Percentiles rank a stretch among this genome's conserved stretches.
Conservation (phyloP, 2,888 invertebrate genomes). For the Cinara cedri region DNA sequence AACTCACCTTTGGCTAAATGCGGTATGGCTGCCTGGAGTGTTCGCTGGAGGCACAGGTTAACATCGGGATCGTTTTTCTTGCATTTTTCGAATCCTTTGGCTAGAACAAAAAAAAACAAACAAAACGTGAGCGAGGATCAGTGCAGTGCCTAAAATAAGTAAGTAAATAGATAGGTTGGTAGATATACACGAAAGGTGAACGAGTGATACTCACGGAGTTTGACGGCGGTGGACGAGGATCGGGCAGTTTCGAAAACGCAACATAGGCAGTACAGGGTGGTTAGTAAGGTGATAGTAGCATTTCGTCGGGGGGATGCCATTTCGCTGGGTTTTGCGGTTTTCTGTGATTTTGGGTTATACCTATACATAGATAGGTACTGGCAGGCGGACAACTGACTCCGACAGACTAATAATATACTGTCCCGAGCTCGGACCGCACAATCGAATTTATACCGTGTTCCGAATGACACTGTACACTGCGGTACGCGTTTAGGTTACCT, state of each 20-base stretch:
- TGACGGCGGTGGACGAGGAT: background rate
- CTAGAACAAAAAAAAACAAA: slow-evolving; percentile 58
- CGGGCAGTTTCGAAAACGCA: slow-evolving; percentile 4
- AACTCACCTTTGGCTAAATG: slow-evolving; percentile 58
- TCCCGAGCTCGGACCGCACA: background rate
- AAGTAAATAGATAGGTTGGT: too few species aligned
- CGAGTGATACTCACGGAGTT: slow-evolving; percentile 25
- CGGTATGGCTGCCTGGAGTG: slow-evolving; percentile 60
- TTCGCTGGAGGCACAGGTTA: slow-evolving; percentile 61
- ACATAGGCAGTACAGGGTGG: background rate
- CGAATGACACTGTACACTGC: background rate
- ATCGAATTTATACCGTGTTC: slow-evolving; percentile 18
- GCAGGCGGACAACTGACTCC: slow-evolving; percentile 8
- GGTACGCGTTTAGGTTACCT: background rate
- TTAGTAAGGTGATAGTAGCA: background rate
- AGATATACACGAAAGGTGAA: background rate
- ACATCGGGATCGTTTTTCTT: slow-evolving; percentile 61
- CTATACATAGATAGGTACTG: too few species aligned
- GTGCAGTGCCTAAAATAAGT: too few species aligned
- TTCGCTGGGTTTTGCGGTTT: background rate
- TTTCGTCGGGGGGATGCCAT: background rate
- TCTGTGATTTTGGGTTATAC: too few species aligned
- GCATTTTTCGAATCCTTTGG: slow-evolving; percentile 61
- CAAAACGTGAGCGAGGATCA: too few species aligned
- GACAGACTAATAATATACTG: background rate